phyloP scores from a whole-genome alignment of 2,888 invertebrate genomes.

The Hoplodrina blanda region DNA sequence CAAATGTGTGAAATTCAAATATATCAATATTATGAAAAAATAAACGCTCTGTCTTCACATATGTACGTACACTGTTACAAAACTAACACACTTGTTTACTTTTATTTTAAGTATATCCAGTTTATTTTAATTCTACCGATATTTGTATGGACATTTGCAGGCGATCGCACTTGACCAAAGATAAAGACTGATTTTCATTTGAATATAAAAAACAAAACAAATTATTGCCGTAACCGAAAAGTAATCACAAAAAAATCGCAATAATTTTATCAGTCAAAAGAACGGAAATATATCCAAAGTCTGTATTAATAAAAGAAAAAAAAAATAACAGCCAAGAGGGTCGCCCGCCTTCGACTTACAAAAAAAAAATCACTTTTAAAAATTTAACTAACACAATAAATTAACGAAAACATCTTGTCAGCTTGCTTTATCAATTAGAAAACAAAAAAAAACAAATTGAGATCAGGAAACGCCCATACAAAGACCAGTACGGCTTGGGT shows the following conservation, averaged over 20 bases:
- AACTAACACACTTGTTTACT: slow-evolving; percentile 76
- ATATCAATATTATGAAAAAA: slow-evolving; percentile 81
- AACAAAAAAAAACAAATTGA: slow-evolving; percentile 77
- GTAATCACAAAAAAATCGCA: slow-evolving; percentile 9
- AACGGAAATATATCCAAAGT: slow-evolving; percentile 4
- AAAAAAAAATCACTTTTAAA: slow-evolving; percentile 63
- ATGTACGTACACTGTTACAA: slow-evolving; percentile 78
- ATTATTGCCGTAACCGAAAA: slow-evolving; percentile 1
- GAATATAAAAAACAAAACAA: slow-evolving; percentile 18
- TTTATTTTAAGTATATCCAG: slow-evolving; percentile 60
- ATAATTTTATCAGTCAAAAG: slow-evolving; percentile 29
- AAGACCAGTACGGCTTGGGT: slow-evolving; percentile 74
- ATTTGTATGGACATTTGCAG: slow-evolving; percentile 81
- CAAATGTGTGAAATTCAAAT: slow-evolving; percentile 71
- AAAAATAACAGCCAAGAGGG: slow-evolving; percentile 20
- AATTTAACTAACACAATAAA: slow-evolving; percentile 74
- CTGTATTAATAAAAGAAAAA: slow-evolving; percentile 29
- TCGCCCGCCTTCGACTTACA: slow-evolving; percentile 63
- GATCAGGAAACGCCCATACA: slow-evolving; percentile 86
- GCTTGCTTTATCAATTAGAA: slow-evolving; percentile 65
- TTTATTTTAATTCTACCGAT: slow-evolving; percentile 71
- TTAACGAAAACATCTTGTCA: slow-evolving; percentile 70
- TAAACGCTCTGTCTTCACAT: slow-evolving; percentile 80
- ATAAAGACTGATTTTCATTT: slow-evolving; percentile 26
- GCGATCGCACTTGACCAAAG: slow-evolving; percentile 44